Evolutionary conservation across 1,140 invertebrate species (phyloP).

Genomic region (Drosophila busckii): DNA sequence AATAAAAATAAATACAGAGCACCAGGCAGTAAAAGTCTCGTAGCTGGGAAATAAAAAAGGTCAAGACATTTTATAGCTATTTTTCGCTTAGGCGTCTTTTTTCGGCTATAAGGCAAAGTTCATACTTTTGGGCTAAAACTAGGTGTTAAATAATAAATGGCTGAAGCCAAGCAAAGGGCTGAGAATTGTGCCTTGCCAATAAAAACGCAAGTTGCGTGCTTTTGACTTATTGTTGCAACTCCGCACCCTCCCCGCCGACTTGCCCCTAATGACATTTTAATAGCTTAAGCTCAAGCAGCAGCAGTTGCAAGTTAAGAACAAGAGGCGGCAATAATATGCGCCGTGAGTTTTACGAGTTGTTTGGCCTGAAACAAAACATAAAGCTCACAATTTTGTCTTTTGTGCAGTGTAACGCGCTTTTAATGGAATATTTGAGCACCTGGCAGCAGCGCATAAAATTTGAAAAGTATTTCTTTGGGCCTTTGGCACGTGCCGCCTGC

Average conservation of each 20-base stretch:
- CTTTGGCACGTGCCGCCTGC: slow-evolving; percentile 20
- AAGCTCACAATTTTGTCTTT: slow-evolving; percentile 38
- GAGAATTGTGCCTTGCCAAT: slow-evolving; percentile 45
- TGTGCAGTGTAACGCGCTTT: slow-evolving; percentile 25
- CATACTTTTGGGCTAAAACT: slow-evolving; percentile 9
- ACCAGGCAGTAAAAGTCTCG: too few species aligned
- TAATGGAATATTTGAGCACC: slow-evolving; percentile 51
- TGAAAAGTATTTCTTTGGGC: neutral
- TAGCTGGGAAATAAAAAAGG: slow-evolving; percentile 46
- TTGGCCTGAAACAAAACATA: slow-evolving; percentile 58
- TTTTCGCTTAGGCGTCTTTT: slow-evolving; percentile 47
- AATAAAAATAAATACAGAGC: too few species aligned
- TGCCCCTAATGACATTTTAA: slow-evolving; percentile 65
- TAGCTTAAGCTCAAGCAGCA: slow-evolving; percentile 39
- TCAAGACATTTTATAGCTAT: slow-evolving; percentile 66
- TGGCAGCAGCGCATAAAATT: slow-evolving; percentile 35
- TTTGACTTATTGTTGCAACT: slow-evolving; percentile 42
- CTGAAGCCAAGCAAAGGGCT: slow-evolving; percentile 35
- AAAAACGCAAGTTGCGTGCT: slow-evolving; percentile 58
- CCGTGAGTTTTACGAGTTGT: slow-evolving; percentile 53
- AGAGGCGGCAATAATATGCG: slow-evolving; percentile 61
- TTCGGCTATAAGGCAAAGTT: neutral
- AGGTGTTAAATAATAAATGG: slow-evolving; percentile 76
- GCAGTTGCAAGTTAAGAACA: neutral
- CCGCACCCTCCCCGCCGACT: neutral